Conservation (phyloP, 1,140 invertebrate genomes). For the Lordiphosa stackelbergi region DNA sequence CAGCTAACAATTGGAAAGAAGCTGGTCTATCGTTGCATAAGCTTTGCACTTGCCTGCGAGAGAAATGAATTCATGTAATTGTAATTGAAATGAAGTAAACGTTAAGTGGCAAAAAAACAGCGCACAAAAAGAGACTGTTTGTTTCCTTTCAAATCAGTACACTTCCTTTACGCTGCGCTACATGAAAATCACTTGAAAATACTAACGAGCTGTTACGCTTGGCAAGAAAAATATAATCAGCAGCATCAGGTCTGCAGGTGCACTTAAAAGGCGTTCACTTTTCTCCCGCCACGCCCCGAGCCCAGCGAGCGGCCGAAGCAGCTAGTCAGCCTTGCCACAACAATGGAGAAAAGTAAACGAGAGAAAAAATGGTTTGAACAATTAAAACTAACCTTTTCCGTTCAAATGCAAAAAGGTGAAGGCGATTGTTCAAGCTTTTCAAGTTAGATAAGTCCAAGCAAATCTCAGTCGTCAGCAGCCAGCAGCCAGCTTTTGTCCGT, state of each 20-base stretch:
- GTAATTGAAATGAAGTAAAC: constrained; percentile 73
- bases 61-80: constrained; percentile 69
- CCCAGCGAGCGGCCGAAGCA: neutral
- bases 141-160: constrained; percentile 74
- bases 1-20: neutral
- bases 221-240: constrained; percentile 75
- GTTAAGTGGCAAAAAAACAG: constrained; percentile 50
- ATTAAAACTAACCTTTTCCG: constrained; percentile 70
- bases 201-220: constrained; percentile 75
- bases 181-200: constrained; percentile 75
- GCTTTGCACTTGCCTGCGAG: constrained; percentile 46
- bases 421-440: constrained; percentile 10
- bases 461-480: constrained; percentile 22
- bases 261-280: constrained; percentile 75
- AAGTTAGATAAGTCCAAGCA: constrained; percentile 9
- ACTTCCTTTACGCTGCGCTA: constrained; percentile 52
- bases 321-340: constrained; percentile 20
- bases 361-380: constrained; percentile 41
- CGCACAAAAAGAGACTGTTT: constrained; percentile 49
- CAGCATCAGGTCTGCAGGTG: constrained; percentile 75
- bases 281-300: constrained; percentile 32
- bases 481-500: constrained; percentile 50
- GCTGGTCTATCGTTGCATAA: constrained; percentile 47
- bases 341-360: constrained; percentile 35
- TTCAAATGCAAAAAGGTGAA: constrained; percentile 26